Conservation (phyloP, 1,140 invertebrate genomes). For the Pissodes strobi region DNA sequence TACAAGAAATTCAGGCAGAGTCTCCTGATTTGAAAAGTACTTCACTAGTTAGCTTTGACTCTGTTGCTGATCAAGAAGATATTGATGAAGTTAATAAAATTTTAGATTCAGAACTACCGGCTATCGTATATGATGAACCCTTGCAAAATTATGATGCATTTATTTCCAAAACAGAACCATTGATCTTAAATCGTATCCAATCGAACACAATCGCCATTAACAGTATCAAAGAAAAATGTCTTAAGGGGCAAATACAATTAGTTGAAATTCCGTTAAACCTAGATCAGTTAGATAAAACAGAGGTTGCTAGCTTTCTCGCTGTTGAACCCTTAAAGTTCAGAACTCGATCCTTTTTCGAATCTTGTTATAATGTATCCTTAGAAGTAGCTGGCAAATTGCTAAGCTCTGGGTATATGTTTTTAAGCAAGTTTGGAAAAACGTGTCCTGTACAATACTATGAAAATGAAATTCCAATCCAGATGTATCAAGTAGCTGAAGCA, state of each 20-base stretch:
- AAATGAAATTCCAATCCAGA: constrained; percentile 56
- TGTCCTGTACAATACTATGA: constrained; percentile 64
- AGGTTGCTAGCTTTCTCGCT: constrained; percentile 49
- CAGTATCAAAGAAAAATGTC: constrained; percentile 54
- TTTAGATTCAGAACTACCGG: constrained; percentile 51
- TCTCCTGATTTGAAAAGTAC: constrained; percentile 10
- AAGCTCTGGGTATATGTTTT: constrained; percentile 60
- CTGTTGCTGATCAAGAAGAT: constrained; percentile 49
- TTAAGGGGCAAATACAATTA: constrained; percentile 57
- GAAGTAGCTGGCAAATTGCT: constrained; percentile 62
- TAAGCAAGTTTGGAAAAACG: constrained; percentile 62
- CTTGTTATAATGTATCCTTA: constrained; percentile 58
- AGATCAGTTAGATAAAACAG: constrained; percentile 49
- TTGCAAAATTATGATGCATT: constrained; percentile 59
- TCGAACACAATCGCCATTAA: constrained; percentile 48
- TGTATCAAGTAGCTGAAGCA: constrained; percentile 56
- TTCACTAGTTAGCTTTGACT: constrained; percentile 46
- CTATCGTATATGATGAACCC: constrained; percentile 55
- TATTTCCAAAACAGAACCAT: constrained; percentile 54
- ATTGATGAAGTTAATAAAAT: constrained; percentile 41
- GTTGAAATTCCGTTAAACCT: constrained; percentile 54
- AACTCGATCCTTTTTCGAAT: constrained; percentile 60
- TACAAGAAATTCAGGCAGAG: constrained; percentile 25
- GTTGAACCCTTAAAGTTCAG: constrained; percentile 55
- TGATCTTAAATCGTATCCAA: constrained; percentile 57